Conservation (phyloP, 2,797 vertebrate species). For the Cuculus canorus region DNA sequence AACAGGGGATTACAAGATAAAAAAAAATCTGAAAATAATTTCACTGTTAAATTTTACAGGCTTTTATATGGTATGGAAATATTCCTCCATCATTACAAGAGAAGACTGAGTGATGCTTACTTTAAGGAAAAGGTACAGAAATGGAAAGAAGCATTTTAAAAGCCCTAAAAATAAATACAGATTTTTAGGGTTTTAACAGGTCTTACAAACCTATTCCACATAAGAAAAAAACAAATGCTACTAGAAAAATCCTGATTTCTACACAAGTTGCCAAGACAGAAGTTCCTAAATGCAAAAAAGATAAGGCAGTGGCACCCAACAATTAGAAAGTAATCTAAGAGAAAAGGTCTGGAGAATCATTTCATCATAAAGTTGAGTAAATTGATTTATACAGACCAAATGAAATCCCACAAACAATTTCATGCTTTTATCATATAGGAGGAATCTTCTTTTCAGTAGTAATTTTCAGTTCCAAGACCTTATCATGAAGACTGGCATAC, state of each 20-base stretch:
- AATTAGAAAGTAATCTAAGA: neutral
- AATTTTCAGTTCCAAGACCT: neutral
- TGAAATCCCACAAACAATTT: neutral
- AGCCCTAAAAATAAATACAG: neutral
- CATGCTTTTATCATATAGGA: neutral
- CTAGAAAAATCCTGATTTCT: neutral
- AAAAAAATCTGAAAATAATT: neutral
- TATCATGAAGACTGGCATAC: neutral
- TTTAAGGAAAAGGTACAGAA: neutral
- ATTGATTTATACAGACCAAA: neutral
- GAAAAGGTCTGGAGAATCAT: neutral
- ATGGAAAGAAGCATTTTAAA: neutral
- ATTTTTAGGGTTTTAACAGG: neutral
- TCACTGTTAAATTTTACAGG: neutral
- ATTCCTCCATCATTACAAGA: neutral
- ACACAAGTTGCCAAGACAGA: neutral
- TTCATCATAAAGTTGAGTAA: neutral
- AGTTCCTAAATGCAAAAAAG: neutral
- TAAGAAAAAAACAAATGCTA: neutral
- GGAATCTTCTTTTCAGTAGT: neutral
- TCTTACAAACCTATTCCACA: neutral
- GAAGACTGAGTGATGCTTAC: neutral
- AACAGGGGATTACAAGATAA: neutral
- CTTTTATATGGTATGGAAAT: neutral
- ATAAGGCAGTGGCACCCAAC: neutral